Evolutionary conservation across 2,113 vertebrate genomes (phyloP).

Genomic region (Brevimyrus niger): DNA sequence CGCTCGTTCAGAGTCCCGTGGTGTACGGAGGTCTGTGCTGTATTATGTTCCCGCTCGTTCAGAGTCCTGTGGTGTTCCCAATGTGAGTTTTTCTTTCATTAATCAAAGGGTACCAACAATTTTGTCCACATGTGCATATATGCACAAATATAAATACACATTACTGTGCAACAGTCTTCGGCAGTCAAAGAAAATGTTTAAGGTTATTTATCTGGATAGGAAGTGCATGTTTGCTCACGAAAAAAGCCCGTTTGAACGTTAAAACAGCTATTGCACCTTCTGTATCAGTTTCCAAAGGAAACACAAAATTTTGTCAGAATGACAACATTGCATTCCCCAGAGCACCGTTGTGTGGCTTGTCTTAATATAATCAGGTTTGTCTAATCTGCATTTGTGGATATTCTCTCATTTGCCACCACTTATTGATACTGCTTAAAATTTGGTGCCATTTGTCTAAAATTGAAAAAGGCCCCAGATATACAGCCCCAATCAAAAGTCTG

Average conservation of each 20-base stretch:
- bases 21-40: too few species aligned
- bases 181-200: neutral
- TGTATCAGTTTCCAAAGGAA: neutral
- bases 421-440: neutral
- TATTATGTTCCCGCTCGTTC: too few species aligned
- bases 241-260: neutral
- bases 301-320: neutral
- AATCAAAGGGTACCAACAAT: too few species aligned
- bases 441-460: neutral
- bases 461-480: neutral
- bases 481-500: neutral
- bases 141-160: neutral
- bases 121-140: too few species aligned
- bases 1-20: too few species aligned
- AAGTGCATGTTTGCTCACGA: neutral
- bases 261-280: neutral
- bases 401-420: neutral
- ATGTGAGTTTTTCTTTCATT: too few species aligned
- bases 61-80: too few species aligned
- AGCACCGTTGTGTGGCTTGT: neutral
- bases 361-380: neutral
- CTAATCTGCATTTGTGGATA: neutral
- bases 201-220: neutral
- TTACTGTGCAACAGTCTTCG: too few species aligned
- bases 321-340: neutral